Conservation (phyloP, 1,140 invertebrate species). For the Drosophila nebulosa region DNA sequence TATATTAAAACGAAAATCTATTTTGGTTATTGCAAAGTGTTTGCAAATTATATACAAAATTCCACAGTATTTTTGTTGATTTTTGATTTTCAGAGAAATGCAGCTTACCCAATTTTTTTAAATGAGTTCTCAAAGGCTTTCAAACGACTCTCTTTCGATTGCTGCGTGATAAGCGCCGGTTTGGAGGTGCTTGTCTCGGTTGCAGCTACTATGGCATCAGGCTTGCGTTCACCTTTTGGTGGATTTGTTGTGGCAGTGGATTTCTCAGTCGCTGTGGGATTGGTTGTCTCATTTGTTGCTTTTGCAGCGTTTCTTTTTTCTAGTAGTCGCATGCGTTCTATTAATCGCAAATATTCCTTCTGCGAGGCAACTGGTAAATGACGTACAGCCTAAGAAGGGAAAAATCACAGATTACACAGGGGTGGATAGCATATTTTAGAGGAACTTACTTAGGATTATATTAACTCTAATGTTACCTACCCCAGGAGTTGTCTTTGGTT, state of each 20-base stretch:
- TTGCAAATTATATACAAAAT: no score
- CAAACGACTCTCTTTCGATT: constrained; percentile 46
- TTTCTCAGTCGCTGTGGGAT: background rate
- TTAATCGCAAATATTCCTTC: constrained; percentile 64
- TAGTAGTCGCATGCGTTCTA: constrained; percentile 73
- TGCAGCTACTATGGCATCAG: background rate
- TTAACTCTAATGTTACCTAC: constrained; percentile 24
- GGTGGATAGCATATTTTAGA: no score
- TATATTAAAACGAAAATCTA: no score
- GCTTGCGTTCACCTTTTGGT: background rate
- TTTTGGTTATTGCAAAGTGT: no score
- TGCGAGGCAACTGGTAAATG: constrained; percentile 73
- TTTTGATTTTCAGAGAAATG: background rate
- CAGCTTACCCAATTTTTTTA: constrained; percentile 63
- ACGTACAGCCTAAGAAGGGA: constrained; percentile 77
- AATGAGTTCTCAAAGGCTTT: constrained; percentile 66
- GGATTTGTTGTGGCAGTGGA: background rate
- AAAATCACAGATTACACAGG: no score
- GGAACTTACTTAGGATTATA: background rate
- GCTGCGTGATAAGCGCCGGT: background rate
- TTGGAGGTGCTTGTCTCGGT: constrained; percentile 2
- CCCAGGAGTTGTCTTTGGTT: constrained; percentile 50
- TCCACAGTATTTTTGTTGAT: background rate
- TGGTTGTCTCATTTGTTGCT: background rate
- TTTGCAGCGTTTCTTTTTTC: constrained; percentile 51